Evolutionary conservation across 2,888 invertebrate species (phyloP), one percentile per base, ranked within the genome.

Genomic region (Leptopterna dolabrata): DNA sequence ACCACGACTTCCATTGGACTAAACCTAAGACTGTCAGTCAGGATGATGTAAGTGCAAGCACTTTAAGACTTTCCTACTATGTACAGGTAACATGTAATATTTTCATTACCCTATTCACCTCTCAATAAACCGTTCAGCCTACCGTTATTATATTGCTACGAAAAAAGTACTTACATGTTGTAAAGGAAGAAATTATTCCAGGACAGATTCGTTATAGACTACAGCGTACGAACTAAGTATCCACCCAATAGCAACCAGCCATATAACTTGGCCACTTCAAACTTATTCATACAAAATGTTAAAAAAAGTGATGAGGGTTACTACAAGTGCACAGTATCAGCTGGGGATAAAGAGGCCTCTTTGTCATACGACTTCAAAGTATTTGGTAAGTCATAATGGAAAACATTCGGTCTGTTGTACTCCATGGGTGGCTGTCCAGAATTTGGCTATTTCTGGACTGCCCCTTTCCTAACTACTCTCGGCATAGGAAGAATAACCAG

Each of bases 151-250:
- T 55, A 55, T 19, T 55, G 19, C 11, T 43, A 11, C 7, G 6
- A 43, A 43, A 43, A 9, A 47, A 14, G 47, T 9, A 47, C 14
- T 27, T 19, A 63, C 63, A 11, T 19, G 2, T 19, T 70, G n/a
- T 19, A 19, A 27, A 19, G 24, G 13, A 14, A 41, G 36, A n/a
- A 9, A 78, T 45, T 78, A 41, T 51, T 51, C 29, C 30, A 81
- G 81, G 81, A 19, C 55, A 81, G 51, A 51, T 81, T 81, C 29
- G 51, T 29, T 14, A 51, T 47, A 29, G 55, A 81, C 24, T 27
- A 51, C n/a, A 81, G 81, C n/a, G 55, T 81, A 13, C 19, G 81
- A 29, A 81, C 27, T n/a, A 81, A 81, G 29, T 81, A 55, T 29
- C 81, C 30, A 11, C 63, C 63, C 11, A 63, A 63, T 27, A 81